Evolutionary conservation across 2,888 invertebrate genomes (phyloP), one percentile per base, ranked within the genome.

Genomic region (Apamea sordens): DNA sequence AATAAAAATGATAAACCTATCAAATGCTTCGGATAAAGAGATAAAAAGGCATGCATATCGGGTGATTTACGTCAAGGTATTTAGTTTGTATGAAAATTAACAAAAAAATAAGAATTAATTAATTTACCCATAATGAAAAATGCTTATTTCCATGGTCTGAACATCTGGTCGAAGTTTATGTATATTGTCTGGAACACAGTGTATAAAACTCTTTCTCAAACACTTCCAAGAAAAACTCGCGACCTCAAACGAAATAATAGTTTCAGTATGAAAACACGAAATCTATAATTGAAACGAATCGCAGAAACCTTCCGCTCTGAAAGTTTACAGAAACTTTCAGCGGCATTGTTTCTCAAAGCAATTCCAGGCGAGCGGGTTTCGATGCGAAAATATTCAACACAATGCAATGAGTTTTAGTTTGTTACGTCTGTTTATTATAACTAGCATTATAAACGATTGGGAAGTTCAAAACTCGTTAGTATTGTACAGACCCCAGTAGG

Each of bases 321-420:
- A 73, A 83, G 65, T 77, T 71, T 78, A 63, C 56, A 7, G 64
- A 77, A 82, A 77, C 67, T 85, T 82, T 53, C 56, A 65, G 65
- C 59, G 59, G 63, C 6, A 47, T 71, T 65, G 74, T 74, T 81
- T 75, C 63, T 65, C 76, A 63, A 67, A 77, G 56, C 61, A 65
- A 70, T 82, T 72, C 71, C 53, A 70, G 76, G 36, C 41, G 70
- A 77, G 68, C 36, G 13, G 44, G 21, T 68, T 32, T 50, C 32
- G 32, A 28, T 63, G 50, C 56, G 61, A 53, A 80, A 79, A 79
- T 78, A 69, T 76, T 79, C 32, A 72, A 77, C 69, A 73, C 67
- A 70, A 74, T 81, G 79, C 74, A 81, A 71, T 63, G n/a, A 76
- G 77, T 77, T 87, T 63, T n/a, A 74, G 56, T 79, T 87, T 68